phyloP scores from a whole-genome alignment of 1,140 invertebrate species.

The Mactra quadrangularis region DNA sequence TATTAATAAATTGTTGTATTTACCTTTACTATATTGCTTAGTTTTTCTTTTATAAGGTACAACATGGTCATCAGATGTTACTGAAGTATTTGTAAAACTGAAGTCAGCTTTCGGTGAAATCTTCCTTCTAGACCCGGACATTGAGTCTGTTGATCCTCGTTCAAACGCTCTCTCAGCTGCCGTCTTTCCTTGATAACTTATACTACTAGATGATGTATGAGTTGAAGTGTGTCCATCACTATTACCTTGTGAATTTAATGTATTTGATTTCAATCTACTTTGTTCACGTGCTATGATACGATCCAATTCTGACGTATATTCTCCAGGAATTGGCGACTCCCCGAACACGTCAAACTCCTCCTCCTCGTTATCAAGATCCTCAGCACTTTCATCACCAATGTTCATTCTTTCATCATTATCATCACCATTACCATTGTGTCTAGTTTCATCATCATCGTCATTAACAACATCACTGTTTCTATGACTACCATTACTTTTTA shows the following conservation, averaged over 20 bases:
- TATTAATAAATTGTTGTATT: no score
- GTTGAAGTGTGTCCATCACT: conserved; percentile 54
- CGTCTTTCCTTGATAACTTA: conserved; percentile 46
- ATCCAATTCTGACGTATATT: conserved; percentile 55
- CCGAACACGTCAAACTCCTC: conserved; percentile 28
- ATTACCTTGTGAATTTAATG: conserved; percentile 51
- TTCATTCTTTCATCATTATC: conserved; percentile 2
- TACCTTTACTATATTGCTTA: conserved; percentile 52
- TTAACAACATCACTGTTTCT: neutral
- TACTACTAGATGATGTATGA: conserved; percentile 51
- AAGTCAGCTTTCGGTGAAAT: conserved; percentile 50
- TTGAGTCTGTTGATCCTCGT: conserved; percentile 38
- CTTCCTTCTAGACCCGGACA: conserved; percentile 4
- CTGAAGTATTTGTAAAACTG: conserved; percentile 47
- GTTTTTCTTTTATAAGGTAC: conserved; percentile 14
- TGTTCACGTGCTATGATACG: conserved; percentile 51
- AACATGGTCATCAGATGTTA: conserved; percentile 43
- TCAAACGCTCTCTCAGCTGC: conserved; percentile 50
- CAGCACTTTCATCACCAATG: neutral
- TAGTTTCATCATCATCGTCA: neutral
- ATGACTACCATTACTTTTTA: conserved; percentile 10
- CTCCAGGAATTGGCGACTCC: conserved; percentile 6
- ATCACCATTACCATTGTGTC: neutral
- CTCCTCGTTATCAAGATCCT: neutral
- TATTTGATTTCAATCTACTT: conserved; percentile 43